phyloP scores from a whole-genome alignment of 1,140 invertebrate species.

The Drosophila rhopaloa region DNA sequence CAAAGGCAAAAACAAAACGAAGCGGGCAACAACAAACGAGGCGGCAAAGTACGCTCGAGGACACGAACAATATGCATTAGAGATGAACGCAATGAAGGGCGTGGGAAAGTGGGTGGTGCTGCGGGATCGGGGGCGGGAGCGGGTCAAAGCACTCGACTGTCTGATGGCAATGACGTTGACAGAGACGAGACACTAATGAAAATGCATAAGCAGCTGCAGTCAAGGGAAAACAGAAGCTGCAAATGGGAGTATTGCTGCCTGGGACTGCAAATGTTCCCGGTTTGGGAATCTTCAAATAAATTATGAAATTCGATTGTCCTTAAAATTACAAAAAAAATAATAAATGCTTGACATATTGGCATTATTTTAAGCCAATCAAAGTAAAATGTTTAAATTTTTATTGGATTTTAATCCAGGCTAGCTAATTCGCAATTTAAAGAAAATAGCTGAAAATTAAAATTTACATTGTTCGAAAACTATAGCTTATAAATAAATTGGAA shows the following conservation, averaged over 20 bases:
- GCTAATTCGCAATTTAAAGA: too few relatives aligned
- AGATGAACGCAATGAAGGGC: conserved; percentile 22
- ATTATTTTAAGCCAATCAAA: too few relatives aligned
- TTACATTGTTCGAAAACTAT: too few relatives aligned
- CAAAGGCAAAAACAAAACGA: conserved; percentile 13
- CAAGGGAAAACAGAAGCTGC: conserved; percentile 21
- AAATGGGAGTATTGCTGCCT: conserved; percentile 11
- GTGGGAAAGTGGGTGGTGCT: background rate
- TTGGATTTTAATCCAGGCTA: too few relatives aligned
- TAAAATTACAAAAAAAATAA: too few relatives aligned
- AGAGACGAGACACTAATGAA: conserved; percentile 67
- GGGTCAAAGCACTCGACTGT: conserved; percentile 68
- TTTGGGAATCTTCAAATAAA: background rate
- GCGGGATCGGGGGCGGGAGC: background rate
- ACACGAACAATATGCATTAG: conserved; percentile 79
- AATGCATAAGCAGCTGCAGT: conserved; percentile 73
- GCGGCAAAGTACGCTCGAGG: conserved; percentile 71
- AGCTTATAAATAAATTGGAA: too few relatives aligned
- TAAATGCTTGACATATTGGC: too few relatives aligned
- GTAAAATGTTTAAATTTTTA: too few relatives aligned
- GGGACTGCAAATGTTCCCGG: background rate
- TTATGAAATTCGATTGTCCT: too few relatives aligned
- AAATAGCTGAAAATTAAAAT: too few relatives aligned
- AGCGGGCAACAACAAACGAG: conserved; percentile 31
- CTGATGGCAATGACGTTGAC: conserved; percentile 72